These are phyloP conservation scores for Esox niger DNA, from an alignment of 2,113 vertebrate species.

Conservation along the genomic window DNA sequence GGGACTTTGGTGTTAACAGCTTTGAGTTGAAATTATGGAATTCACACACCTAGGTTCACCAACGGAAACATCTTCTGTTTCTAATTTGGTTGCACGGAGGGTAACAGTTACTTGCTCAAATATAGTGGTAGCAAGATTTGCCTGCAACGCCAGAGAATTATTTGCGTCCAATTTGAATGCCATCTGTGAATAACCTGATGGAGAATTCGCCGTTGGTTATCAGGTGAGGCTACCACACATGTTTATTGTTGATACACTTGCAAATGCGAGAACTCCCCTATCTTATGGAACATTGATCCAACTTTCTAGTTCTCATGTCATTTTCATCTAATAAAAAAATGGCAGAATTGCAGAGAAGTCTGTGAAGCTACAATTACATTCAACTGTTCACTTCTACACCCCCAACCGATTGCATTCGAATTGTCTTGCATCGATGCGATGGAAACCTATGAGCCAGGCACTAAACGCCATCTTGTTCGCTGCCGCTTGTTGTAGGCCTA, in stretches of 20 bases:
- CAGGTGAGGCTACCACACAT: background rate
- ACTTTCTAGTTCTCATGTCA: background rate
- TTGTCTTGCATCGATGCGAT: conserved; percentile 47
- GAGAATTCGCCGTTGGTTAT: background rate
- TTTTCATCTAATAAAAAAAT: background rate
- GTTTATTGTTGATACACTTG: background rate
- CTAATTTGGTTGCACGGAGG: background rate
- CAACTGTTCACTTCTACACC: background rate
- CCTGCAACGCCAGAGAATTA: conserved; percentile 36
- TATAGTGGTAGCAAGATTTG: conserved; percentile 45
- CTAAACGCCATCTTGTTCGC: conserved; percentile 72
- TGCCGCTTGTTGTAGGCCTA: conserved; percentile 44
- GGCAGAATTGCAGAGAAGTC: conserved; percentile 1
- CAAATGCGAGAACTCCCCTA: background rate
- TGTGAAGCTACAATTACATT: too few species aligned
- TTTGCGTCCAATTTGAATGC: conserved; percentile 65
- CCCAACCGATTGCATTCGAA: background rate
- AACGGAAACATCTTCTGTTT: background rate
- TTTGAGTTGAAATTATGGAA: too few species aligned
- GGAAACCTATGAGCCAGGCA: conserved; percentile 32
- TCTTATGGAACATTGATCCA: too few species aligned
- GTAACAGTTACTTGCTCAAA: background rate
- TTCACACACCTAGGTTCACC: too few species aligned
- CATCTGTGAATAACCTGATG: conserved; percentile 8
- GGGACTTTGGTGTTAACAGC: too few species aligned